Percentiles rank a stretch among this genome's conserved stretches.
These are phyloP conservation scores for Phoeniculus purpureus DNA, from an alignment of 2,797 vertebrate genomes.

Conservation along the genomic window DNA sequence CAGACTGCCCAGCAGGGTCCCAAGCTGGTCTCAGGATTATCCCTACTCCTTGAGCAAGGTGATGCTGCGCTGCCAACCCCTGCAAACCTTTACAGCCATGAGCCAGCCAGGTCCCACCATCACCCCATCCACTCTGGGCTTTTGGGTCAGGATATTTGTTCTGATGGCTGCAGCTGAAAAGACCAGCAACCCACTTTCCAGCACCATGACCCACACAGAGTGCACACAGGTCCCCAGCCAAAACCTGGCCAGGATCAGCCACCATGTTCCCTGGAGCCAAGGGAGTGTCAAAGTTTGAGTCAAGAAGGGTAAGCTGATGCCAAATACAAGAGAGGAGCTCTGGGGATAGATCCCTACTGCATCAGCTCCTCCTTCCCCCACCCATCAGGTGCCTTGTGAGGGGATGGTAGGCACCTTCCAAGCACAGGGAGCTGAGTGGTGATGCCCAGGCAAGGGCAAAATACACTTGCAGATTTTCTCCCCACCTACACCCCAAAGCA, in stretches of 20 bases:
- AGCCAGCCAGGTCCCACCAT: constrained; percentile 19
- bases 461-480: neutral
- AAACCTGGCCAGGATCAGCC: neutral
- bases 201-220: neutral
- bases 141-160: constrained; percentile 15
- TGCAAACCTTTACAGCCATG: neutral
- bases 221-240: accelerated
- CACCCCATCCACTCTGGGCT: neutral
- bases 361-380: neutral
- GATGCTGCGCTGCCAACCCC: neutral
- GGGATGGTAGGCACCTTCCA: neutral
- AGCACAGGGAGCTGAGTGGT: neutral
- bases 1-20: neutral
- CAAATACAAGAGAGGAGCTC: constrained; percentile 8
- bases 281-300: neutral
- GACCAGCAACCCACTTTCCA: neutral
- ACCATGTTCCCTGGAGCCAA: neutral
- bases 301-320: neutral
- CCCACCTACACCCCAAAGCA: constrained; percentile 5
- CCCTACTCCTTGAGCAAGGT: neutral
- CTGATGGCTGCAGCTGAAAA: constrained; percentile 1
- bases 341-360: neutral
- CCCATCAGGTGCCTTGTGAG: neutral
- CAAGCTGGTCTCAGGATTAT: neutral
- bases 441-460: neutral